Base-by-base conservation (phyloP, 2,797 vertebrate genomes). In the Paramormyrops hopkinsi region DNA sequence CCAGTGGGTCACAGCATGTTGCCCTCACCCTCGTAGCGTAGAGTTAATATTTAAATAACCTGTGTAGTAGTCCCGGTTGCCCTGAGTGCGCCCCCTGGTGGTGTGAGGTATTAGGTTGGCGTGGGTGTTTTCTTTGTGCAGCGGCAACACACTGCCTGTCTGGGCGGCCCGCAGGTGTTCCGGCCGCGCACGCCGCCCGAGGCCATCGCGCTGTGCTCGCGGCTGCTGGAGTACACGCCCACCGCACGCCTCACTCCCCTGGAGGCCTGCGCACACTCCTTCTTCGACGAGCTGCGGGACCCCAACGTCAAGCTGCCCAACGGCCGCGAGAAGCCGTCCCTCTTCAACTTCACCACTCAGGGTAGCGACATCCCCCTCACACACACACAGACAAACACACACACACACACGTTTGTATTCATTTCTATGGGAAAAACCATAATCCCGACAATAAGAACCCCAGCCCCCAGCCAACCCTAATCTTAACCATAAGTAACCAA, bases 311-410 rank as follows among this genome's bases (percentile, higher is more conserved):
- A 97, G 94, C 94, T 97, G 93, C 97, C 97, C 88, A 97, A 97
- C 62, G 97, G 97, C 87, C 94, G 97, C 91, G 97, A 97, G 90
- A 96, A 96, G 93, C 97, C 97, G 91, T 95, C 96, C 88, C 97
- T 97, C 93, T 97, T 97, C 94, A 97, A 97, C 92, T 97, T 97
- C 93, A 97, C 96, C 94, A 97, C 96, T 93, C 97, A 97, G 96
- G 97, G 97, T 97, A 95, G 0, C 25, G 3, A 79, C 73, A 19
- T 6, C 33, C 5, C 2, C 12, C 9, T 4, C 25, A 12, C 12
- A 7, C 12, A 19, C 11, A 19, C 14, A 17, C 25, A 12, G 3
- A 7, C 12, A 19, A 2, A 19, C 14, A 17, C 51, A 54, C 51
- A 54, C 50, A 51, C 59, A 25, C 59, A 25, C 62, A 65, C 79